Conservation (phyloP, 2,888 invertebrate species). For the Timema cristinae region DNA sequence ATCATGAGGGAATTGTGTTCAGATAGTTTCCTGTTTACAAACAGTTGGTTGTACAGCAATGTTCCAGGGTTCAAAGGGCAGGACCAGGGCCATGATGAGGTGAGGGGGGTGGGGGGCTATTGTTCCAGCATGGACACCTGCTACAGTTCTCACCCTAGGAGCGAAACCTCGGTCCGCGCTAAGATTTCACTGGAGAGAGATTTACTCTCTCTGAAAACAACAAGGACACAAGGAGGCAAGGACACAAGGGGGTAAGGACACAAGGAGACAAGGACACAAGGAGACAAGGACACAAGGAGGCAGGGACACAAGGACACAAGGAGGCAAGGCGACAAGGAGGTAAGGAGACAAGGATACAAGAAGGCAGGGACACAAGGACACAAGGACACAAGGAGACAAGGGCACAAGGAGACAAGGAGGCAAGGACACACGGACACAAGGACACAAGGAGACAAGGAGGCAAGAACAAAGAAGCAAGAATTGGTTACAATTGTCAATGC, state of each 20-base stretch:
- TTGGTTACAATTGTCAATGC: no score
- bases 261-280: background rate
- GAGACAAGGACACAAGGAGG: slow-evolving; percentile 1
- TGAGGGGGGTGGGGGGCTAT: no score
- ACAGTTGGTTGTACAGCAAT: no score
- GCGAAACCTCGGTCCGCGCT: slow-evolving; percentile 23
- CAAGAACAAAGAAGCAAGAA: background rate
- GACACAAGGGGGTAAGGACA: background rate
- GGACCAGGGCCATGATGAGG: no score
- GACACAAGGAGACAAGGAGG: background rate
- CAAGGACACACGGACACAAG: background rate
- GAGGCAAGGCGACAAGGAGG: background rate
- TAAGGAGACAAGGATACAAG: background rate
- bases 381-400: background rate
- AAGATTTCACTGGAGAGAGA: slow-evolving; percentile 26
- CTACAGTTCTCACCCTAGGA: background rate
- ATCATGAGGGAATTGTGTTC: no score
- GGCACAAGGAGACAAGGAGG: background rate
- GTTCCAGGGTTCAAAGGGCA: no score
- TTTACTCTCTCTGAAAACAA: slow-evolving; percentile 9
- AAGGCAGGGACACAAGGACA: background rate
- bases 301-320: background rate
- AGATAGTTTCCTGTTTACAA: no score
- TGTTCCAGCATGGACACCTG: no score
- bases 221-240: background rate